Evolutionary conservation across 2,113 vertebrate genomes (phyloP).

Genomic region (Ictalurus punctatus): DNA sequence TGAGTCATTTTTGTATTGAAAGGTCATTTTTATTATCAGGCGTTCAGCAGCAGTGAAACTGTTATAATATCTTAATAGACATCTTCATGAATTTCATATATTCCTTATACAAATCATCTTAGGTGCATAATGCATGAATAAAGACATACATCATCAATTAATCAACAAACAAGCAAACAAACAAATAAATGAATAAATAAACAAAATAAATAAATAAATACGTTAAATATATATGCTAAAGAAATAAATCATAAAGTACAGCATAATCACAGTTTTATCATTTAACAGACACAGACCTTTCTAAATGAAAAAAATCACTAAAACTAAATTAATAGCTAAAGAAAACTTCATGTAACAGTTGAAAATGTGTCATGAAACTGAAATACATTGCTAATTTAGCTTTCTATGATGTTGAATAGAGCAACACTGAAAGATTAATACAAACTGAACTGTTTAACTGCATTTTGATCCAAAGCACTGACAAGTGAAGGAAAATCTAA

Average conservation of each 20-base stretch:
- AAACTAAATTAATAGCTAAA: not conserved
- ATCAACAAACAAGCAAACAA: no score
- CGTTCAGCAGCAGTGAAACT: not conserved
- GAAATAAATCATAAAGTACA: not conserved
- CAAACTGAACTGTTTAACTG: slow-evolving; percentile 26
- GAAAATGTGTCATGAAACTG: not conserved
- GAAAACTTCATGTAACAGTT: not conserved
- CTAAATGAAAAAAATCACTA: not conserved
- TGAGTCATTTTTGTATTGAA: not conserved
- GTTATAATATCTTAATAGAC: not conserved
- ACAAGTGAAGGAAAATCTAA: not conserved
- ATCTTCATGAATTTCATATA: not conserved
- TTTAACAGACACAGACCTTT: not conserved
- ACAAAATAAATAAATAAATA: not conserved
- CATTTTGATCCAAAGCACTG: not conserved
- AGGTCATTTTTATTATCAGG: not conserved
- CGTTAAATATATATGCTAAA: not conserved
- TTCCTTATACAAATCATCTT: no score
- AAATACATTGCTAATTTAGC: not conserved
- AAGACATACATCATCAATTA: not conserved
- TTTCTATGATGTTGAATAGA: not conserved
- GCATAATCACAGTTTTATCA: not conserved
- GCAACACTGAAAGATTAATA: not conserved
- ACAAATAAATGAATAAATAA: not conserved
- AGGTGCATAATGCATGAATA: no score